A percentile compares a stretch with the other conserved stretches of the same genome.
phyloP scores from a whole-genome alignment of 2,888 invertebrate species.

The Cacoxenus indagator region DNA sequence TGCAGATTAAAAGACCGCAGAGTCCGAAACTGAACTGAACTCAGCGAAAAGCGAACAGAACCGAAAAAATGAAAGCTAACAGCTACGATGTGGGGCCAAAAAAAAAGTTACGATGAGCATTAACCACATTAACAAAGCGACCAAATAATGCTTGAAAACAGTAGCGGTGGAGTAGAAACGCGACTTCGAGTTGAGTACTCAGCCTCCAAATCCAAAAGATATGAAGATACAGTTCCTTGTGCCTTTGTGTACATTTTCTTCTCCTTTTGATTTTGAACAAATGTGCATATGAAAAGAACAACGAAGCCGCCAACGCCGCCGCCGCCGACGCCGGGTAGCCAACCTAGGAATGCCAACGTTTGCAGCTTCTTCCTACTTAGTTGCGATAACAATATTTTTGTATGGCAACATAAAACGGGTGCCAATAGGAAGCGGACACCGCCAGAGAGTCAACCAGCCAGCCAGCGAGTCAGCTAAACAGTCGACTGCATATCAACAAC shows the following conservation, averaged over 20 bases:
- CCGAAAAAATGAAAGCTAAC: constrained; percentile 36
- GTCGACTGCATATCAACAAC: constrained; percentile 14
- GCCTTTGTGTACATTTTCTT: too few species aligned
- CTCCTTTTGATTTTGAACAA: constrained; percentile 44
- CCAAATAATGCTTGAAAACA: background rate
- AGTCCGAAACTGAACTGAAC: constrained; percentile 41
- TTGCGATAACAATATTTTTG: constrained; percentile 32
- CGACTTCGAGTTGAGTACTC: constrained; percentile 35
- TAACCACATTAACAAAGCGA: constrained; percentile 66
- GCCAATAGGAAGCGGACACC: background rate
- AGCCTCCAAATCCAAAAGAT: too few species aligned
- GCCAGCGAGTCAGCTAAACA: background rate
- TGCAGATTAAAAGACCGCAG: constrained; percentile 63
- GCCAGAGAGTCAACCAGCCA: background rate
- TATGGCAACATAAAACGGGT: background rate
- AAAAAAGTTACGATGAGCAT: constrained; percentile 70
- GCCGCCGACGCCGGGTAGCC: too few species aligned
- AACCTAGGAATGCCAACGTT: constrained; percentile 51
- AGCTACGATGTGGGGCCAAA: constrained; percentile 50
- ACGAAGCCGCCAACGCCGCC: constrained; percentile 33
- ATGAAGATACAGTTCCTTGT: too few species aligned
- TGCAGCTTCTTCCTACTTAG: constrained; percentile 21
- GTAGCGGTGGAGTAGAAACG: constrained; percentile 27
- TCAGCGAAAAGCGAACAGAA: constrained; percentile 20
- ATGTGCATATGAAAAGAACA: constrained; percentile 41